Evolutionary conservation across 2,113 vertebrate genomes (phyloP).

Genomic region (Rhea pennata): DNA sequence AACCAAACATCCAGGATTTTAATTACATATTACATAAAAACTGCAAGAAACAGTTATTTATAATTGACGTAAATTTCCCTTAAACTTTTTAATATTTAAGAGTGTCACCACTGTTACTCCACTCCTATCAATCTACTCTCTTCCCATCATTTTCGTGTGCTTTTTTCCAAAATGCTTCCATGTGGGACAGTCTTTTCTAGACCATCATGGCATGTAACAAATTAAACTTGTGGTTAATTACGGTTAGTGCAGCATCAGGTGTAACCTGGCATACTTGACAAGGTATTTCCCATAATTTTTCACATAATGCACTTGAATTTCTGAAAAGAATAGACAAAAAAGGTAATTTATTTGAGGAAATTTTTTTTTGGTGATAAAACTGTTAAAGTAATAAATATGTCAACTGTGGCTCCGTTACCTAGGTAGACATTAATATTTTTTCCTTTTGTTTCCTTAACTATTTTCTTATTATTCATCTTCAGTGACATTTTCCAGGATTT

Average conservation of each 20-base stretch:
- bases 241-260: background rate
- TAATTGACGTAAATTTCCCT: background rate
- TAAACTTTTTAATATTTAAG: background rate
- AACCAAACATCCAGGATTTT: background rate
- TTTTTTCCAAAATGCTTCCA: background rate
- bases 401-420: background rate
- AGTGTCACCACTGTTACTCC: background rate
- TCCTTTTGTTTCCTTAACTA: background rate
- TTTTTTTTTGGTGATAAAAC: background rate
- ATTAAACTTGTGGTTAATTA: background rate
- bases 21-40: conserved; percentile 38
- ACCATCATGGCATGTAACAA: background rate
- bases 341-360: background rate
- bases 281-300: background rate
- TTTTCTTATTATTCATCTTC: background rate
- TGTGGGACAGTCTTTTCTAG: background rate
- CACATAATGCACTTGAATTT: background rate
- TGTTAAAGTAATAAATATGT: background rate
- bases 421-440: background rate
- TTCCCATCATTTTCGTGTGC: background rate
- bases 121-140: background rate
- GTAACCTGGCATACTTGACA: background rate
- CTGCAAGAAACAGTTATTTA: background rate
- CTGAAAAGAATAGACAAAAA: background rate
- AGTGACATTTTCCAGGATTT: background rate